phyloP scores from a whole-genome alignment of 2,113 vertebrate species.

The Odobenus rosmarus region DNA sequence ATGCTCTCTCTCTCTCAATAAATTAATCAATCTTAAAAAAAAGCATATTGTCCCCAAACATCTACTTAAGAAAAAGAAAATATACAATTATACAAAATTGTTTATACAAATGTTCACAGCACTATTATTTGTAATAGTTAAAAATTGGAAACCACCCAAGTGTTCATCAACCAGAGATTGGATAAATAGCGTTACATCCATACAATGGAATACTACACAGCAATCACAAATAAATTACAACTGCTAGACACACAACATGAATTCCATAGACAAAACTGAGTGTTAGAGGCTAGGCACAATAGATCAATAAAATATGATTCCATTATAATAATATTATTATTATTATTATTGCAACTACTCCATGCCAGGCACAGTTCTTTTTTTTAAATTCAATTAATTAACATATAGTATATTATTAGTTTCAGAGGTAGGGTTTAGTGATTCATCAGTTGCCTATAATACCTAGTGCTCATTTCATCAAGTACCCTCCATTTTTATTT shows the following conservation, averaged over 20 bases:
- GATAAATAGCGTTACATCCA: background rate
- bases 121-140: background rate
- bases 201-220: background rate
- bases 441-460: too few relatives aligned
- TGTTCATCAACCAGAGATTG: background rate
- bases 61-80: too few relatives aligned
- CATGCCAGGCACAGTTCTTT: too few relatives aligned
- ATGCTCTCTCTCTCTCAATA: background rate
- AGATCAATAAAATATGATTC: background rate
- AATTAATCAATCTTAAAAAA: background rate
- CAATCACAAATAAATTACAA: background rate
- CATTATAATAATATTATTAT: too few relatives aligned
- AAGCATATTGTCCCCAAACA: too few relatives aligned
- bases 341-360: too few relatives aligned
- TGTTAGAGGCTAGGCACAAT: background rate
- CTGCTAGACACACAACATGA: background rate
- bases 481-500: too few relatives aligned
- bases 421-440: too few relatives aligned
- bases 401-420: too few relatives aligned
- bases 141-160: background rate
- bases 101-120: background rate
- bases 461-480: too few relatives aligned
- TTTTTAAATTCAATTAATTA: too few relatives aligned
- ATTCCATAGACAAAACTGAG: background rate
- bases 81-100: background rate